phyloP scores from a whole-genome alignment of 2,113 vertebrate species.

The Colius striatus region DNA sequence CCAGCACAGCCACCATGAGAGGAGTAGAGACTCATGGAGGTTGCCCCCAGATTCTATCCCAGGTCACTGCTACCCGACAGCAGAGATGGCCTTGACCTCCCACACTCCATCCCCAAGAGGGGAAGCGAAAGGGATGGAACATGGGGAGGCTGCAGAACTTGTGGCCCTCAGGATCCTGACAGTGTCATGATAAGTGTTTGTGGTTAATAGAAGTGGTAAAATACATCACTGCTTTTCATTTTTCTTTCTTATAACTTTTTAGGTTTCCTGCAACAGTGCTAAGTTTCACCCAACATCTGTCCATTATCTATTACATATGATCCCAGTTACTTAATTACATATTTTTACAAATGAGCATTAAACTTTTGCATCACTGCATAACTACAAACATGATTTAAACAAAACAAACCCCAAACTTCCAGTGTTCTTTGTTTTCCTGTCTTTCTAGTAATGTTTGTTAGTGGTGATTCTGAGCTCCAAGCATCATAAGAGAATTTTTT shows the following conservation, averaged over 20 bases:
- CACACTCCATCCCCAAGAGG: fast-evolving
- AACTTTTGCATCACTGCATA: fast-evolving
- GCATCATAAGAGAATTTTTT: background rate
- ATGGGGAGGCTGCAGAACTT: background rate
- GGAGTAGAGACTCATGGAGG: background rate
- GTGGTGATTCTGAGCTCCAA: background rate
- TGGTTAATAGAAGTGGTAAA: background rate
- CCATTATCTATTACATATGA: background rate
- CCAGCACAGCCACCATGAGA: background rate
- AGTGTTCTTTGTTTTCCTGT: background rate
- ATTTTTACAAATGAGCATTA: background rate
- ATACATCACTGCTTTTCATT: background rate
- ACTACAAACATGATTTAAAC: background rate
- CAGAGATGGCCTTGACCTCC: too few relatives aligned
- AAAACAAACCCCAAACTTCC: background rate
- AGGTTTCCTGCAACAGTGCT: background rate
- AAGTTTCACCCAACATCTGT: background rate
- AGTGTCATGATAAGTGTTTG: background rate
- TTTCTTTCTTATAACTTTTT: background rate
- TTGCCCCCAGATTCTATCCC: background rate
- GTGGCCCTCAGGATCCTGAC: background rate
- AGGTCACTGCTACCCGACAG: fast-evolving
- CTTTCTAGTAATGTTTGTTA: background rate
- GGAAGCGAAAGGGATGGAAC: background rate
- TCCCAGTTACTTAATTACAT: background rate